Evolutionary conservation across 2,888 invertebrate genomes (phyloP).

Genomic region (Andrena minutula): DNA sequence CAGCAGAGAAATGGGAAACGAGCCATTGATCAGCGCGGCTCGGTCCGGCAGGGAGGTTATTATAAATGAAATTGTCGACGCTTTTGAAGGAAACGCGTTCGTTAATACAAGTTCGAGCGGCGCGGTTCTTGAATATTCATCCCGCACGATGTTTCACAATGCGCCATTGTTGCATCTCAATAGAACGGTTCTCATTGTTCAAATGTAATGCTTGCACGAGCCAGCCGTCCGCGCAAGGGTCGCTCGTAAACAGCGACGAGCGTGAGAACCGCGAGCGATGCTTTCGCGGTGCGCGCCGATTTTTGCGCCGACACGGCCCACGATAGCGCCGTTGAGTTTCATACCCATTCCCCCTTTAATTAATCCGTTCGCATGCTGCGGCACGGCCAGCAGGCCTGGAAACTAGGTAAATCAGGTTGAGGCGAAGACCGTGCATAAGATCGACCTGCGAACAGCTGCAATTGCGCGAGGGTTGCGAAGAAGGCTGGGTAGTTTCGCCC

Average conservation of each 20-base stretch:
- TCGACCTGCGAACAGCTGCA: neutral
- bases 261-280: constrained; percentile 54
- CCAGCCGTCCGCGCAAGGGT: constrained; percentile 47
- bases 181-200: constrained; percentile 71
- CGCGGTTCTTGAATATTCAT: constrained; percentile 71
- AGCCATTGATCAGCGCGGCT: neutral
- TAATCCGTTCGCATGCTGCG: constrained; percentile 29
- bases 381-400: neutral
- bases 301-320: constrained; percentile 47
- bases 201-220: constrained; percentile 63
- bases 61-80: constrained; percentile 55
- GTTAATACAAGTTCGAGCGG: constrained; percentile 62
- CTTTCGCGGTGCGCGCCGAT: constrained; percentile 44
- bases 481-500: too few species aligned
- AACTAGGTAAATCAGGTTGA: neutral
- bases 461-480: neutral
- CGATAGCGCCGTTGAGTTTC: constrained; percentile 37
- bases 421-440: neutral
- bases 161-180: constrained; percentile 70
- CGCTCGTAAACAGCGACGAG: constrained; percentile 66
- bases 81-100: constrained; percentile 62
- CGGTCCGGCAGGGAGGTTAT: neutral
- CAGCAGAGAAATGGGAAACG: neutral
- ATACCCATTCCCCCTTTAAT: constrained; percentile 52
- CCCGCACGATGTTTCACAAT: constrained; percentile 65